phyloP scores from a whole-genome alignment of 2,113 vertebrate genomes.

The Hippoglossus stenolepis region DNA sequence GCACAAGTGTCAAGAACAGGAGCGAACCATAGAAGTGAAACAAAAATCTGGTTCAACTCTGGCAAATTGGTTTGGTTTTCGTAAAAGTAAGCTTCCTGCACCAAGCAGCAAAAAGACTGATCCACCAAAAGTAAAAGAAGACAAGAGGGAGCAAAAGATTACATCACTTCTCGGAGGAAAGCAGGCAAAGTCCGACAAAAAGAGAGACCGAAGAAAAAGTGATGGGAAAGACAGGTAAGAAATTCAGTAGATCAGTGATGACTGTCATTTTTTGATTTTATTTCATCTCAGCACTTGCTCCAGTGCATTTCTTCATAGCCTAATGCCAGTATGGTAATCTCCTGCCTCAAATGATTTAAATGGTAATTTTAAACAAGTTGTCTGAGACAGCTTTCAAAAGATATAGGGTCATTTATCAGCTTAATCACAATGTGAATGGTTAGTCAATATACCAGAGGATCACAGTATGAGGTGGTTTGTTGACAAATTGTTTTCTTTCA shows the following conservation, averaged over 20 bases:
- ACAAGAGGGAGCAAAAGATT: conserved; percentile 88
- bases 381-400: conserved; percentile 70
- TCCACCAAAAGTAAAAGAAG: conserved; percentile 85
- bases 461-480: conserved; percentile 58
- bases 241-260: conserved; percentile 4
- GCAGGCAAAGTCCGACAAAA: conserved; percentile 87
- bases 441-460: conserved; percentile 86
- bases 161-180: conserved; percentile 87
- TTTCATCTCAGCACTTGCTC: not conserved
- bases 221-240: conserved; percentile 86
- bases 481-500: conserved; percentile 88
- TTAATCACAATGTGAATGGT: conserved; percentile 84
- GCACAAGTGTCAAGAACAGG: conserved; percentile 89
- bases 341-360: too few relatives aligned
- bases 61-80: conserved; percentile 94
- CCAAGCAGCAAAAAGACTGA: conserved; percentile 87
- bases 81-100: conserved; percentile 91
- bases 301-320: conserved; percentile 68
- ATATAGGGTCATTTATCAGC: conserved; percentile 85
- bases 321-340: too few relatives aligned
- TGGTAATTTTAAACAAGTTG: conserved; percentile 14
- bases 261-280: not conserved
- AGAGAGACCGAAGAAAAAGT: conserved; percentile 88
- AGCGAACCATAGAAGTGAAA: conserved; percentile 83
- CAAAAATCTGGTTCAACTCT: conserved; percentile 87